Conservation (phyloP, 2,888 invertebrate species). For the Chaetoderma sp. region DNA sequence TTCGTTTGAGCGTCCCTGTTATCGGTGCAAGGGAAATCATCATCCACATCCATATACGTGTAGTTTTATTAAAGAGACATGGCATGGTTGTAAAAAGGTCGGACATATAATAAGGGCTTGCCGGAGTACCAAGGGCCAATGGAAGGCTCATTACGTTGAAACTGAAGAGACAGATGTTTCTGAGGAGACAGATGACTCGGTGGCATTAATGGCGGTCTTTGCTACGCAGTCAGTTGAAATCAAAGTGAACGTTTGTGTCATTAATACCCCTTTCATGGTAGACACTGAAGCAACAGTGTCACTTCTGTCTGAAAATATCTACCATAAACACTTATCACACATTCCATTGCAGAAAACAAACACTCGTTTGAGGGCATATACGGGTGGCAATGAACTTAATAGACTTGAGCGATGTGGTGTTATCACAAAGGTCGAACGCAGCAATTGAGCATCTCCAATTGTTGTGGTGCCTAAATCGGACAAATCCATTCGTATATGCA, state of each 20-base stretch:
- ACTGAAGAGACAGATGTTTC: too few relatives aligned
- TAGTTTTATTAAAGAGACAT: too few relatives aligned
- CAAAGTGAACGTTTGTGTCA: background rate
- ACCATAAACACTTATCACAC: background rate
- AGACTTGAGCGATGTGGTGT: conserved; percentile 15
- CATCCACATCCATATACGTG: background rate
- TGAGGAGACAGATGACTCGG: too few relatives aligned
- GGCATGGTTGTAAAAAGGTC: too few relatives aligned
- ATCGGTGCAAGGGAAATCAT: background rate
- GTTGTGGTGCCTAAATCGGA: conserved; percentile 37
- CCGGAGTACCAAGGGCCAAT: too few relatives aligned
- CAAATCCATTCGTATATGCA: conserved; percentile 21
- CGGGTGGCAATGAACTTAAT: conserved; percentile 19
- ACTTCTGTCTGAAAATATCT: background rate
- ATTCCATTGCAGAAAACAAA: background rate
- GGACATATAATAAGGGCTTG: too few relatives aligned
- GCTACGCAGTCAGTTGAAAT: background rate
- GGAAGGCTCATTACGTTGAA: too few relatives aligned
- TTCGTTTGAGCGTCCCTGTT: too few relatives aligned
- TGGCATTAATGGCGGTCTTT: background rate
- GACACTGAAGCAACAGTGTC: background rate
- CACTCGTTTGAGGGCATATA: background rate
- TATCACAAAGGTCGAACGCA: conserved; percentile 18
- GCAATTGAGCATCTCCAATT: conserved; percentile 39
- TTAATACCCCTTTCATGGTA: background rate